phyloP scores from a whole-genome alignment of 2,113 vertebrate genomes.

The Puma concolor region DNA sequence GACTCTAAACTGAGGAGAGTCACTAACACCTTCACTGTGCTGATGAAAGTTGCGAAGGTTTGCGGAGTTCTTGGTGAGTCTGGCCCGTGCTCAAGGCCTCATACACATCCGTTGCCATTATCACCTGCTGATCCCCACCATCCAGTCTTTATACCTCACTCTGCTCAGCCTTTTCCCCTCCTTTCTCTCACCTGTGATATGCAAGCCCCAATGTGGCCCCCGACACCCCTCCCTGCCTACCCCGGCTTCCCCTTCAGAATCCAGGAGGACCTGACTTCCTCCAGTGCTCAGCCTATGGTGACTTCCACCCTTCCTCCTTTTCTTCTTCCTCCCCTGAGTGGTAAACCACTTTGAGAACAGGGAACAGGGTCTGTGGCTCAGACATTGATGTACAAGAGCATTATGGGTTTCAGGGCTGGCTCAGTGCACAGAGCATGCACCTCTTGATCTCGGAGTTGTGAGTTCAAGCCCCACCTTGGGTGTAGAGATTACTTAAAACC shows the following conservation, averaged over 20 bases:
- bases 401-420: not conserved
- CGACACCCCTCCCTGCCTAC: not conserved
- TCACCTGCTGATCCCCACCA: accelerated
- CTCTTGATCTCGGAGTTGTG: not conserved
- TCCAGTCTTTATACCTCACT: not conserved
- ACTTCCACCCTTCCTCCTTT: not conserved
- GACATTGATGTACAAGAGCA: not conserved
- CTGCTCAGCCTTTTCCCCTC: not conserved
- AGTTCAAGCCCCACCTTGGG: not conserved
- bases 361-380: not conserved
- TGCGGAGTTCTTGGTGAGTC: not conserved
- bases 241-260: not conserved
- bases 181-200: not conserved
- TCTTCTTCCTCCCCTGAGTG: not conserved
- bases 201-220: accelerated
- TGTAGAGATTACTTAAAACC: not conserved
- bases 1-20: not conserved
- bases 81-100: not conserved
- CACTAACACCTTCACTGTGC: accelerated
- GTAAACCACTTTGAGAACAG: not conserved
- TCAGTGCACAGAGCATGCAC: not conserved
- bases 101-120: not conserved
- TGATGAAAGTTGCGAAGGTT: not conserved
- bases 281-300: not conserved
- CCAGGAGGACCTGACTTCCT: not conserved